Evolutionary conservation across 1,140 invertebrate species (phyloP).

Genomic region (Pogonomyrmex californicus): DNA sequence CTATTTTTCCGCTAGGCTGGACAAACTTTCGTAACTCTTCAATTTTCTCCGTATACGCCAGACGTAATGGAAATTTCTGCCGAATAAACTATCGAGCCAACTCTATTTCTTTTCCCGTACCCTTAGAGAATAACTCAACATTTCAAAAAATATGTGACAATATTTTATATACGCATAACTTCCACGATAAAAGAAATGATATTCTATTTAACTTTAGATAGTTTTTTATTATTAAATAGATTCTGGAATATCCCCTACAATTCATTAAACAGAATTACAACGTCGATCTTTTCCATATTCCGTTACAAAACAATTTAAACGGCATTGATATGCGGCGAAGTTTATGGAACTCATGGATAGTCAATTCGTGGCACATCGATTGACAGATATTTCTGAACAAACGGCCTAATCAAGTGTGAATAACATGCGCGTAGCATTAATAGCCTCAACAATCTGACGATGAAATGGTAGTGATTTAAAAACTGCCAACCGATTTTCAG

Average conservation of each 20-base stretch:
- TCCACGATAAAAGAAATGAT: neutral
- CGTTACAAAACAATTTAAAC: conserved; percentile 46
- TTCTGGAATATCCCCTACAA: neutral
- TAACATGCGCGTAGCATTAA: conserved; percentile 61
- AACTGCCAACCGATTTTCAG: conserved; percentile 53
- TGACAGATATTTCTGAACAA: conserved; percentile 70
- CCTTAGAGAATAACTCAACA: neutral
- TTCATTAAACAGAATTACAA: conserved; percentile 30
- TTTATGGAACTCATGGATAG: conserved; percentile 55
- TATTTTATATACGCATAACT: conserved; percentile 10
- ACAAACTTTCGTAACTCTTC: conserved; percentile 33
- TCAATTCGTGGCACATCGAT: conserved; percentile 54
- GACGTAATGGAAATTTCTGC: conserved; percentile 22
- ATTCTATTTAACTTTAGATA: neutral
- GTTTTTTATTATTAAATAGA: neutral
- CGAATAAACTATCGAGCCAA: conserved; percentile 9
- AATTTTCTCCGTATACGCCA: conserved; percentile 11
- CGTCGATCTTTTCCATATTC: neutral
- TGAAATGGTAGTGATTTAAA: conserved; percentile 48
- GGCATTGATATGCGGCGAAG: conserved; percentile 30
- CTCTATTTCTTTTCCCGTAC: neutral
- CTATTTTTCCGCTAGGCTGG: conserved; percentile 17
- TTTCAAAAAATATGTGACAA: neutral
- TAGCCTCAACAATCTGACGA: conserved; percentile 49
- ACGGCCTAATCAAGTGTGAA: conserved; percentile 73